Evolutionary conservation across 1,140 invertebrate genomes (phyloP).

Genomic region (Aricia agestis): DNA sequence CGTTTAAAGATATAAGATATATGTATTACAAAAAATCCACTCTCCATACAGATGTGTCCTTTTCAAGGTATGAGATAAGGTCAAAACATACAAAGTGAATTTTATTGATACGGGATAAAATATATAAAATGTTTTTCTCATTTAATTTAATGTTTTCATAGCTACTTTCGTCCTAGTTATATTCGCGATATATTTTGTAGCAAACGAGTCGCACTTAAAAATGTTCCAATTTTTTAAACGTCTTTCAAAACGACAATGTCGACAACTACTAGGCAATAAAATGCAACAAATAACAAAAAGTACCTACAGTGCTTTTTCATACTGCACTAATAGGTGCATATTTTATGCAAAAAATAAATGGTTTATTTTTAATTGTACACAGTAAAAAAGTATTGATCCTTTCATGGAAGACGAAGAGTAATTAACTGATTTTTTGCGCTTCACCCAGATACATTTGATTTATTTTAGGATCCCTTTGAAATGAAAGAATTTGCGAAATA

Average conservation of each 20-base stretch:
- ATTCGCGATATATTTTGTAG: no score
- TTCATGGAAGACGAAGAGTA: constrained; percentile 62
- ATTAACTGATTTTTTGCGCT: constrained; percentile 71
- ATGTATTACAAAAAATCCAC: no score
- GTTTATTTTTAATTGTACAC: constrained; percentile 17
- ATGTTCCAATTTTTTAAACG: no score
- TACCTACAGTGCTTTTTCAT: constrained; percentile 13
- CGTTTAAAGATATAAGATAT: no score
- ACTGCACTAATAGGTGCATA: constrained; percentile 9
- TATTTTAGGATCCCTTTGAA: constrained; percentile 68
- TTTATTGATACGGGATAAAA: no score
- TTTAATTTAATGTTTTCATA: no score
- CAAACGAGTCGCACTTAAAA: no score
- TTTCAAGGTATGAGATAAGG: no score
- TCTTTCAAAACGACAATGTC: not conserved
- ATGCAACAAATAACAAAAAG: constrained; percentile 7
- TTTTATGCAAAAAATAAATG: constrained; percentile 22
- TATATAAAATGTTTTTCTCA: no score
- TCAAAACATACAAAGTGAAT: no score
- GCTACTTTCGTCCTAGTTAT: no score
- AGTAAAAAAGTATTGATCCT: constrained; percentile 53
- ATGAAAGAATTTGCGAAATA: constrained; percentile 71
- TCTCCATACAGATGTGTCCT: no score
- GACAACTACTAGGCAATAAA: not conserved
- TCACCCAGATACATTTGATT: constrained; percentile 71